Evolutionary conservation across 2,797 vertebrate genomes (phyloP), one percentile per base, ranked within the genome.

Genomic region (Gambusia yucatana): DNA sequence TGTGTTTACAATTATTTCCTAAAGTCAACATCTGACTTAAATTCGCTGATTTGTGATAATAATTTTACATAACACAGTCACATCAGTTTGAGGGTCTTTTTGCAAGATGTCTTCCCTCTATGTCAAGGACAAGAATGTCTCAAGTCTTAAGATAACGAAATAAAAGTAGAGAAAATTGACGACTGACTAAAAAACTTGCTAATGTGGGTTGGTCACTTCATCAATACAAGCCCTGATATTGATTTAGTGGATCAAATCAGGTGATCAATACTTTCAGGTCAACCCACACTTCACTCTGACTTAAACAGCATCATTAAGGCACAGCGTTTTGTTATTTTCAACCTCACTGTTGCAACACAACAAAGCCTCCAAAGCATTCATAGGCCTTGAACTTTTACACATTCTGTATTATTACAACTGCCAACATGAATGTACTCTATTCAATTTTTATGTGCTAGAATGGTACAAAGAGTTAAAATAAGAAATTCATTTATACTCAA

Each of bases 1-100:
- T 72, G 70, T 86, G 89, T 86, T 88, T 83, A 70, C 72, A 86
- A 87, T 83, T 88, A 47, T 69, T 75, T 84, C 52, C 69, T 22
- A 87, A 65, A 73, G 46, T 43, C 20, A 72, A 47, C 44, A 52
- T 25, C 22, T 73, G 36, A 17, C 30, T 50, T 30, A 70, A 13
- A 44, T n/a, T 70, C 1, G 43, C 41, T 14, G 14, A 44, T n/a
- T 44, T 9, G 8, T 69, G 65, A n/a, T 70, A 6, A 44, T 69
- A 44, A n/a, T n/a, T 48, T 39, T 36, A 20, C 33, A 25, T 36
- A 48, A 50, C 1, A 13, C 8, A 52, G 50, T 28, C 2, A 55
- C 48, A 30, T 3, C 3, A 30, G 16, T 52, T 52, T 36, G 17
- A 20, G 8, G 9, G 28, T 43, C 28, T 59, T 16, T 61, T 25